Percentiles rank a stretch among this genome's conserved stretches.
These are phyloP conservation scores for Esox niger DNA, from an alignment of 2,113 vertebrate species.

Conservation along the genomic window DNA sequence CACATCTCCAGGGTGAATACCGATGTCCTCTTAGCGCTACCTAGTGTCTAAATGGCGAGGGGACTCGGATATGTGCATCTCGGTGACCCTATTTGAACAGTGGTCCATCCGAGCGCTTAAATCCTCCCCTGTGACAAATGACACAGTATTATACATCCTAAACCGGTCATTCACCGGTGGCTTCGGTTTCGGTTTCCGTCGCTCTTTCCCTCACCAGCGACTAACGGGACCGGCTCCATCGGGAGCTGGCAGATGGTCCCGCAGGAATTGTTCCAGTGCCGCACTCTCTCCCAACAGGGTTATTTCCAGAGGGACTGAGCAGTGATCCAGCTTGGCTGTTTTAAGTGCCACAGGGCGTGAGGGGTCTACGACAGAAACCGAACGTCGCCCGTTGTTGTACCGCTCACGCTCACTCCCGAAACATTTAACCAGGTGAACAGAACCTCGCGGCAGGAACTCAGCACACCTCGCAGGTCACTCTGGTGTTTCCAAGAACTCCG, in stretches of 20 bases:
- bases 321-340: conserved; percentile 39
- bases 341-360: conserved; percentile 30
- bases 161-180: conserved; percentile 15
- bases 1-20: background rate
- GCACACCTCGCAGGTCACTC: too few species aligned
- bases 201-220: conserved; percentile 36
- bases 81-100: too few species aligned
- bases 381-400: conserved; percentile 2
- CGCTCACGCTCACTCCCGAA: background rate
- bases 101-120: too few species aligned
- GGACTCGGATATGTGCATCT: too few species aligned
- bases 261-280: conserved; percentile 49
- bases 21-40: too few species aligned
- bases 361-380: background rate
- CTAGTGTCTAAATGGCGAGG: too few species aligned
- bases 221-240: conserved; percentile 55
- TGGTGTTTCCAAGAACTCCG: too few species aligned
- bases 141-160: background rate
- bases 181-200: background rate
- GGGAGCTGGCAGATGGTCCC: conserved; percentile 64
- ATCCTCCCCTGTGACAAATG: background rate
- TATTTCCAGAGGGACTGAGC: conserved; percentile 53
- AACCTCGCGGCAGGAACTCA: too few species aligned
- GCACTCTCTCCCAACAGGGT: conserved; percentile 36
- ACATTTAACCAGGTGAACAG: too few species aligned